Evolutionary conservation across 2,888 invertebrate species (phyloP).

Genomic region (Torymus auratus): DNA sequence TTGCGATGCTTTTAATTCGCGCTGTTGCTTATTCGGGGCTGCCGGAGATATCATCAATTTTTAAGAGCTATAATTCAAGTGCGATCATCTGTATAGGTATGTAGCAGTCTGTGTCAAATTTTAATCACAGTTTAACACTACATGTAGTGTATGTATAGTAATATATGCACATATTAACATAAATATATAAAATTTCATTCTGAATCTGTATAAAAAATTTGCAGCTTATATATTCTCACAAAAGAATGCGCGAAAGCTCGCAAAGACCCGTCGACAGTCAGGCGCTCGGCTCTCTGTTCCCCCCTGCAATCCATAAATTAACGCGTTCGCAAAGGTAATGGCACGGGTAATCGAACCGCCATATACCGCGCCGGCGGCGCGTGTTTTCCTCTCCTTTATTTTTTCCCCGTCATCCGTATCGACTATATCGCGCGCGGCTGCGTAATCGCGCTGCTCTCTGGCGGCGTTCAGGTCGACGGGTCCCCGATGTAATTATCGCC

Average conservation of each 20-base stretch:
- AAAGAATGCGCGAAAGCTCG: not conserved
- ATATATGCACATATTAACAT: no score
- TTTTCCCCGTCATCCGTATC: conserved; percentile 31
- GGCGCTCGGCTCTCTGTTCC: not conserved
- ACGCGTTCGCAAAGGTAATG: conserved; percentile 39
- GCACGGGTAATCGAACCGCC: conserved; percentile 43
- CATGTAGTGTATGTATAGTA: no score
- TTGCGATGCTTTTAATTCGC: conserved; percentile 29
- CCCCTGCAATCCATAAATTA: conserved; percentile 25
- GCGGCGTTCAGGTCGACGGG: conserved; percentile 52
- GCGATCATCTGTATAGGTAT: not conserved
- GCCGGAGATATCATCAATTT: conserved; percentile 20
- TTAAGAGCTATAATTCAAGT: conserved; percentile 4
- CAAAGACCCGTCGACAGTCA: conserved; percentile 6
- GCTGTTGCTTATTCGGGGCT: not conserved
- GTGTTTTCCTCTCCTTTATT: conserved; percentile 21
- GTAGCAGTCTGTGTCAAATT: no score
- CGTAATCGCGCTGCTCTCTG: conserved; percentile 58
- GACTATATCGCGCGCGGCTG: conserved; percentile 31
- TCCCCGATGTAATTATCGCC: conserved; percentile 71
- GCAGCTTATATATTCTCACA: no score
- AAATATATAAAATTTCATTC: no score
- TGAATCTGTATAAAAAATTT: no score
- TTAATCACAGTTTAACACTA: no score
- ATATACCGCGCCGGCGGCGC: not conserved